Evolutionary conservation across 2,888 invertebrate species (phyloP), one percentile per base, ranked within the genome.

Genomic region (Meteorus cinctellus): DNA sequence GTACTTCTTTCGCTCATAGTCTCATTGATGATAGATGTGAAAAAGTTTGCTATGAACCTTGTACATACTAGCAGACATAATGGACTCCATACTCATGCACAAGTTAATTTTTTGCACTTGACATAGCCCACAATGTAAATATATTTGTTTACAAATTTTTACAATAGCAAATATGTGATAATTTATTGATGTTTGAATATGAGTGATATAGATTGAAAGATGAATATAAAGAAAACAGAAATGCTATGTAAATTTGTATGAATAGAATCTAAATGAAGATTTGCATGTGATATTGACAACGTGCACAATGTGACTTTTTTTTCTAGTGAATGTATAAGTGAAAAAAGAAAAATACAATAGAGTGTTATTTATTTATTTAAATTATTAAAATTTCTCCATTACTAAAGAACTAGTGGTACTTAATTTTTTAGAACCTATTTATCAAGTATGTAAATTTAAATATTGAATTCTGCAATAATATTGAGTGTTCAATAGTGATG

Each of bases 131-230:
- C 4, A 41, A 41, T 10, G 12, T 45, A 14, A 41, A 41, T 48
- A 48, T 48, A 48, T 48, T 48, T 48, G 48, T 48, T 48, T 48
- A 48, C n/a, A 48, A 16, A 48, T n/a, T 48, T 48, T 48, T 48
- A 48, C 48, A n/a, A 48, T 48, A 48, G 10, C 2, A 41, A 12
- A 12, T n/a, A 14, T 16, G n/a, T 48, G 16, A n/a, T n/a, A 16
- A n/a, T 48, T n/a, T 48, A 48, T n/a, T 48, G 16, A 48, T 48
- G 16, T n/a, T 16, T 41, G 12, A 48, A n/a, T 48, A 16, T n/a
- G n/a, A 16, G 48, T 5, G 48, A n/a, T 16, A 48, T 48, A 48
- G 48, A 48, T n/a, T 48, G n/a, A 48, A 3, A n/a, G 48, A 48
- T 48, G n/a, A 48, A 48, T 16, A n/a, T 48, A 5, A n/a, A 48